Base-by-base conservation (phyloP, 2,113 vertebrate genomes). In the Alces alces region DNA sequence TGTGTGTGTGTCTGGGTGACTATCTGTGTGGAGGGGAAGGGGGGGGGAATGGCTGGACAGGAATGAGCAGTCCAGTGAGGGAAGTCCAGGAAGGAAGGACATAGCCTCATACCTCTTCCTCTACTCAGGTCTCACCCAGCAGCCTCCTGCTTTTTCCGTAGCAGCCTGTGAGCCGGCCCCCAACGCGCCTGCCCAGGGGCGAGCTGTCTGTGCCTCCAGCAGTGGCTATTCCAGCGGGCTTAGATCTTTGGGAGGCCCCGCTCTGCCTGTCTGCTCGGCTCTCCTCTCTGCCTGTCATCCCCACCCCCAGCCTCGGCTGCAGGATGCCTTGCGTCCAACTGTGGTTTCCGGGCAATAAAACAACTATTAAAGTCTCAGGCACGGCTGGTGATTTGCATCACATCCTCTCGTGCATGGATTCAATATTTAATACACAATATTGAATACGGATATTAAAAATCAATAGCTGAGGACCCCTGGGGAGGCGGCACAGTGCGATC, bases 401-500 rank as follows among this genome's bases (percentile, higher is more conserved):
- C 98, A 98, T 98, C 98, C 98, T 98, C 98, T 98, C 98, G 98
- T 98, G 98, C 98, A 98, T 98, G 98, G 98, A 99, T 98, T 97
- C 98, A 98, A 98, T 98, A 98, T 98, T 98, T 99, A 98, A 98
- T 98, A 98, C 98, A 98, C 98, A 98, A 98, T 98, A 99, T 99
- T 98, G 98, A 99, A 98, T 98, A 98, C 98, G 97, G 98, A 98
- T 98, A 99, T 99, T 98, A 98, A 99, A 99, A 98, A 99, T 99
- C 98, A 98, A 99, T 99, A 99, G 98, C 98, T 98, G 97, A 95
- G 98, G 98, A 98, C 98, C 98, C 98, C 98, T 98, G 98, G 98
- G 98, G 98, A 99, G 98, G 98, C 96, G 30, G 96, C 98, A 98
- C 98, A 97, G 97, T 98, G 96, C 58, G 87, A 92, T 97, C 97